These are phyloP conservation scores for Trichomalopsis sarcophagae DNA, from an alignment of 1,140 invertebrate species.

Conservation along the genomic window DNA sequence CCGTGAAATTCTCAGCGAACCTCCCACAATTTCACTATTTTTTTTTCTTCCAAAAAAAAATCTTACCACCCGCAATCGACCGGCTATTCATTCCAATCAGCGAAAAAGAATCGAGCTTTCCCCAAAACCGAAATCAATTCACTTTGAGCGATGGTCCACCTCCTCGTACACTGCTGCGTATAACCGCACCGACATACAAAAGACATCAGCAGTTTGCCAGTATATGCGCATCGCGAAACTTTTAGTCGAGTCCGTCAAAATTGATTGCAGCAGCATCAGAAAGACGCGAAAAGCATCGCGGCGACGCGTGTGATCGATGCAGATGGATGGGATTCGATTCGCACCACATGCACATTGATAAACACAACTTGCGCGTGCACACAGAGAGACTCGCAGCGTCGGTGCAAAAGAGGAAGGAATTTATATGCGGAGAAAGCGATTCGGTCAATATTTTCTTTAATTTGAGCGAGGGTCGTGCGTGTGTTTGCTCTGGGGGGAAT, in stretches of 20 bases:
- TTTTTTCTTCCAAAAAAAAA: too few species aligned
- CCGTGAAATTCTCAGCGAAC: too few species aligned
- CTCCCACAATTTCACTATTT: too few species aligned
- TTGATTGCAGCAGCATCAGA: not conserved
- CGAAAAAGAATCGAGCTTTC: not conserved
- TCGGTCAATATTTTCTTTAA: conserved; percentile 35
- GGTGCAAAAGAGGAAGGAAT: not conserved
- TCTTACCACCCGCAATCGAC: too few species aligned
- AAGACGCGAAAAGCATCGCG: not conserved
- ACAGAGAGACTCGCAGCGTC: not conserved
- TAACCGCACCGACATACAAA: not conserved
- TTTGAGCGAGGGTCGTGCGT: not conserved
- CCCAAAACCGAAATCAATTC: not conserved
- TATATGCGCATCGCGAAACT: not conserved
- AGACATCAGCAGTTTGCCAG: not conserved
- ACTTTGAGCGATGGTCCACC: not conserved
- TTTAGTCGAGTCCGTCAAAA: not conserved
- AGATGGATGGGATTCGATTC: conserved; percentile 19
- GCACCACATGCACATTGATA: not conserved
- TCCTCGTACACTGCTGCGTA: too few species aligned
- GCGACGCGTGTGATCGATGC: conserved; percentile 17
- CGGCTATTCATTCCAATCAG: not conserved
- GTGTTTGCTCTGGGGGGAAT: not conserved
- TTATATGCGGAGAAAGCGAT: not conserved
- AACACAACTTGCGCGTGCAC: not conserved